phyloP scores from a whole-genome alignment of 2,888 invertebrate genomes.

The Hemicrepidius hirtus region DNA sequence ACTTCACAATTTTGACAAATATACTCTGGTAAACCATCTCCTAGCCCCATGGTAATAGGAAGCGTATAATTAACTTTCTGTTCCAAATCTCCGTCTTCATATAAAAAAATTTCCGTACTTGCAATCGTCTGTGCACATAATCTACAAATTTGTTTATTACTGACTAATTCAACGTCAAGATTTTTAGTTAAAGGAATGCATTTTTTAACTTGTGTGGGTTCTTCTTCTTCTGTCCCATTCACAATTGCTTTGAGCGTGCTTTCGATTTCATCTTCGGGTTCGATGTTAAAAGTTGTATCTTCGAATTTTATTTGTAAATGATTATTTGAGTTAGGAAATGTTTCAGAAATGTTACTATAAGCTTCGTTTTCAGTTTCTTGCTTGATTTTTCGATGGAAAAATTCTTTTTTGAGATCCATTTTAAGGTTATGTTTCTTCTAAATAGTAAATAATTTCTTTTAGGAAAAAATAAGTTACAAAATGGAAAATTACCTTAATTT shows the following conservation, averaged over 20 bases:
- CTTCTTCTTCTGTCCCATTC: not conserved
- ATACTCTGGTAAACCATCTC: conserved; percentile 41
- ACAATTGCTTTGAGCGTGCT: not conserved
- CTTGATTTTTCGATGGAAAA: conserved; percentile 24
- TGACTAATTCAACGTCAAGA: not conserved
- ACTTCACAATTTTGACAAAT: conserved; percentile 30
- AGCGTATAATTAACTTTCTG: conserved; percentile 20
- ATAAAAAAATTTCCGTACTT: conserved; percentile 6
- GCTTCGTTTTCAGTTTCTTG: conserved; percentile 25
- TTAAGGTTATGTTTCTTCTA: conserved; percentile 13
- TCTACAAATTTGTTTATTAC: conserved; percentile 10
- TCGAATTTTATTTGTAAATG: conserved; percentile 25
- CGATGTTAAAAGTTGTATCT: not conserved
- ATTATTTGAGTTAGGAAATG: not conserved
- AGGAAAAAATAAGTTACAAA: no score
- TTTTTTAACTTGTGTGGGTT: not conserved
- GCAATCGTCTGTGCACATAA: conserved; percentile 23
- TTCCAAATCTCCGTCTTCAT: not conserved
- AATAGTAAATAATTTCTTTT: not conserved
- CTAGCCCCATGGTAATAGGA: conserved; percentile 20
- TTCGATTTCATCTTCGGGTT: not conserved
- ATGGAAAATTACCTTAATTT: no score
- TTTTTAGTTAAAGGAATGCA: not conserved
- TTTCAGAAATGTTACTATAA: not conserved
- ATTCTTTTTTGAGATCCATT: conserved; percentile 34